Evolutionary conservation across 2,113 vertebrate species (phyloP).

Genomic region (Microcebus griseorufus): DNA sequence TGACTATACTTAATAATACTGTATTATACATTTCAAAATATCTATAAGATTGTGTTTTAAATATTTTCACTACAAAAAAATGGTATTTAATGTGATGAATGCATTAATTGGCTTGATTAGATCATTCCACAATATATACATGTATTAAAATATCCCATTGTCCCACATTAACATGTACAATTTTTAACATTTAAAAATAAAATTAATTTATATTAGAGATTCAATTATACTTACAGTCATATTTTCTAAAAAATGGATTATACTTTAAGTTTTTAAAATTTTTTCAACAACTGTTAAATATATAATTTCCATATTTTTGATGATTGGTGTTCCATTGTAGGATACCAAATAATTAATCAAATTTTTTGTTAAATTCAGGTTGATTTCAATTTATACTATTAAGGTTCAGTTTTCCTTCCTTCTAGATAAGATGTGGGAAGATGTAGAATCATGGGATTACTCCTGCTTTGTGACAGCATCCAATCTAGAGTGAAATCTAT

Average conservation of each 20-base stretch:
- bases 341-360: background rate
- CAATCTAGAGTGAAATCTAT: background rate
- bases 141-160: background rate
- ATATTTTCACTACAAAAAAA: background rate
- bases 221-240: background rate
- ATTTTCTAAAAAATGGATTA: background rate
- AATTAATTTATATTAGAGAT: background rate
- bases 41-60: background rate
- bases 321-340: background rate
- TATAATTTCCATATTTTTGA: background rate
- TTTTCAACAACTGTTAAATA: background rate
- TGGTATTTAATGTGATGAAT: background rate
- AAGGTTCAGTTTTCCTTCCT: background rate
- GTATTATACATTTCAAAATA: background rate
- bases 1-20: background rate
- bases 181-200: background rate
- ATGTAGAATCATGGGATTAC: fast-evolving
- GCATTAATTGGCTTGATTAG: background rate
- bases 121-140: background rate
- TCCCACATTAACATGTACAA: background rate
- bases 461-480: background rate
- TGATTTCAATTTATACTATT: background rate
- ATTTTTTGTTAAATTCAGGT: background rate
- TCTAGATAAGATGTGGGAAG: background rate
- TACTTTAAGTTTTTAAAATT: background rate